Percentiles rank a stretch among this genome's conserved stretches.
Conservation (phyloP, 1,140 invertebrate genomes). For the Pogonomyrmex californicus region DNA sequence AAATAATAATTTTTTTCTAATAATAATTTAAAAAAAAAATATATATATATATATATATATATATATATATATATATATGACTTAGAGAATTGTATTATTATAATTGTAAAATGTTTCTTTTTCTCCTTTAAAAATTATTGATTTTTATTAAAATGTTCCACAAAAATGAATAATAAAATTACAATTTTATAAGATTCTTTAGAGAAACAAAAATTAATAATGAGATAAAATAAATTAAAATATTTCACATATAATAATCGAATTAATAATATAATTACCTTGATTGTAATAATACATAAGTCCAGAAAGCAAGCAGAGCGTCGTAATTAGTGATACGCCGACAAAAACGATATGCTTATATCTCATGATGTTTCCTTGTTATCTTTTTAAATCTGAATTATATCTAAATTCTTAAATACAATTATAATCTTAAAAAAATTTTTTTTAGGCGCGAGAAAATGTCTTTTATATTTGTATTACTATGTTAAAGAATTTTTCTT, state of each 20-base stretch:
- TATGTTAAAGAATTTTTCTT: neutral
- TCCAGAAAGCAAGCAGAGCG: conserved; percentile 75
- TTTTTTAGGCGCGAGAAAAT: neutral
- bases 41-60: too few relatives aligned
- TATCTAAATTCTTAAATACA: neutral
- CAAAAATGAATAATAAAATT: neutral
- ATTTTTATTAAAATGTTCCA: neutral
- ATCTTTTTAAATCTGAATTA: neutral
- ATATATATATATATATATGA: conserved; percentile 16
- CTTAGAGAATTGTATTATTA: neutral
- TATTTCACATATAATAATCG: neutral
- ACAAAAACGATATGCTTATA: conserved; percentile 77
- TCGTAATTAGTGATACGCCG: conserved; percentile 76
- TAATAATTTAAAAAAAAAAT: too few relatives aligned
- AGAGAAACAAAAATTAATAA: neutral
- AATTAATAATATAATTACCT: conserved; percentile 74
- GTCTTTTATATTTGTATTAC: neutral
- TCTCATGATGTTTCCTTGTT: conserved; percentile 72
- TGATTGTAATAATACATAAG: conserved; percentile 84
- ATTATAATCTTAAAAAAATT: neutral
- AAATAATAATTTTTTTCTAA: neutral
- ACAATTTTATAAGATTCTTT: neutral
- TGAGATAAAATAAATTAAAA: neutral
- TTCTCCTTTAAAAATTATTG: neutral
- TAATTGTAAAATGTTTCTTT: neutral